Conservation (phyloP, 2,888 invertebrate genomes). For the Drosophila anomalipes region DNA sequence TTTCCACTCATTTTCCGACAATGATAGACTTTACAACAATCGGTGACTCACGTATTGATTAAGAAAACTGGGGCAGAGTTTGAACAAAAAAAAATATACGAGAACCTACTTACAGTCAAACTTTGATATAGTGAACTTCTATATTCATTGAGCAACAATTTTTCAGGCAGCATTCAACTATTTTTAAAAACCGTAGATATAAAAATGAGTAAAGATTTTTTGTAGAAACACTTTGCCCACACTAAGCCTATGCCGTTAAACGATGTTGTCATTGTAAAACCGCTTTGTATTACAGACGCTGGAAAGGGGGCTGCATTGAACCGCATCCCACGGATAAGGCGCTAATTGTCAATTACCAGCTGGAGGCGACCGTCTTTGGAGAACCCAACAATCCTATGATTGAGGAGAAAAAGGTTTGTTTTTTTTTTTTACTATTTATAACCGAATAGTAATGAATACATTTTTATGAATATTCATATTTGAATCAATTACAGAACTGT, state of each 20-base stretch:
- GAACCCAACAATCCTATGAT: conserved; percentile 92
- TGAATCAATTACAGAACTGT: conserved; percentile 87
- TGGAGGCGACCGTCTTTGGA: conserved; percentile 93
- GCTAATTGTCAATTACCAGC: conserved; percentile 93
- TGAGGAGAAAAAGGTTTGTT: conserved; percentile 91
- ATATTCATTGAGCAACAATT: not conserved
- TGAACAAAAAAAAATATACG: not conserved
- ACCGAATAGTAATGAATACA: not conserved
- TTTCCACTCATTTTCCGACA: not conserved
- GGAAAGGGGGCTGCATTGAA: conserved; percentile 92
- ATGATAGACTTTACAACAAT: not conserved
- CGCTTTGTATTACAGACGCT: conserved; percentile 86
- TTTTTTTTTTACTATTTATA: not conserved
- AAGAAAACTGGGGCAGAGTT: not conserved
- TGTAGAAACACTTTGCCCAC: too few relatives aligned
- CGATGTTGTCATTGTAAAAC: not conserved
- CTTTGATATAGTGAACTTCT: not conserved
- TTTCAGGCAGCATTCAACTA: not conserved
- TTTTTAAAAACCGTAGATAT: not conserved
- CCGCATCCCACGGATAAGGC: conserved; percentile 96
- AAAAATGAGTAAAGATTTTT: not conserved
- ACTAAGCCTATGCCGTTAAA: not conserved
- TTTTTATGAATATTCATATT: not conserved
- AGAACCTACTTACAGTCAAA: not conserved
- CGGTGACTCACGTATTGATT: conserved; percentile 16